Percentiles rank a stretch among this genome's conserved stretches.
These are phyloP conservation scores for Callospermophilus lateralis DNA, from an alignment of 2,113 vertebrate genomes.

Conservation along the genomic window DNA sequence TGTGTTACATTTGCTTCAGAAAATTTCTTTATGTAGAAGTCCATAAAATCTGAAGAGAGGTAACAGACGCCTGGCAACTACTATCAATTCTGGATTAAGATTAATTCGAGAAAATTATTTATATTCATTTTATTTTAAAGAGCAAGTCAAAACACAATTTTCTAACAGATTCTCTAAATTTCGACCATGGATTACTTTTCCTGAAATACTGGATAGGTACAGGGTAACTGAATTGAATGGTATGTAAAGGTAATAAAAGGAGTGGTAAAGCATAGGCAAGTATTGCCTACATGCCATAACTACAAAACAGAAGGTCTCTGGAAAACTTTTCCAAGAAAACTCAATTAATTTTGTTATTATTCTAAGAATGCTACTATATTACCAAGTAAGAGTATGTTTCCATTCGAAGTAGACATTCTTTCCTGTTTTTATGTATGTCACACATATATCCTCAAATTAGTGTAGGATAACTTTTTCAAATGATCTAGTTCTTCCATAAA, in stretches of 20 bases:
- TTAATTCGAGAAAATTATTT: slow-evolving; percentile 2
- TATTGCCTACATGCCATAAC: not conserved
- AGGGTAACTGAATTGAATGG: not conserved
- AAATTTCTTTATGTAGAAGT: not conserved
- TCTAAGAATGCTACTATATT: not conserved
- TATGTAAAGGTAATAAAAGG: not conserved
- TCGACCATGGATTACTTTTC: not conserved
- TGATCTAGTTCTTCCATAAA: not conserved
- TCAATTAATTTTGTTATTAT: slow-evolving; percentile 32
- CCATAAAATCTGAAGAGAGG: not conserved
- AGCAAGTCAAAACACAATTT: not conserved
- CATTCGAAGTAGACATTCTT: slow-evolving; percentile 1
- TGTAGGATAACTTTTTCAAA: not conserved
- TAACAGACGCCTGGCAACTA: not conserved
- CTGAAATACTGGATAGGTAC: not conserved
- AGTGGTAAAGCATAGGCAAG: not conserved
- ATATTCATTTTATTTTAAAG: slow-evolving; percentile 19
- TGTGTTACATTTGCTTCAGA: not conserved
- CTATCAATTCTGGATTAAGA: not conserved
- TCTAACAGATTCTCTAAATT: not conserved
- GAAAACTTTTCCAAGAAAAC: not conserved
- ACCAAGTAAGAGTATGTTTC: not conserved
- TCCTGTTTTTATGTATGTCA: not conserved
- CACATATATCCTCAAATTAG: not conserved
- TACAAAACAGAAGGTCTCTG: not conserved